Conservation (phyloP, 2,797 vertebrate species). For the Aldrovandia affinis region DNA sequence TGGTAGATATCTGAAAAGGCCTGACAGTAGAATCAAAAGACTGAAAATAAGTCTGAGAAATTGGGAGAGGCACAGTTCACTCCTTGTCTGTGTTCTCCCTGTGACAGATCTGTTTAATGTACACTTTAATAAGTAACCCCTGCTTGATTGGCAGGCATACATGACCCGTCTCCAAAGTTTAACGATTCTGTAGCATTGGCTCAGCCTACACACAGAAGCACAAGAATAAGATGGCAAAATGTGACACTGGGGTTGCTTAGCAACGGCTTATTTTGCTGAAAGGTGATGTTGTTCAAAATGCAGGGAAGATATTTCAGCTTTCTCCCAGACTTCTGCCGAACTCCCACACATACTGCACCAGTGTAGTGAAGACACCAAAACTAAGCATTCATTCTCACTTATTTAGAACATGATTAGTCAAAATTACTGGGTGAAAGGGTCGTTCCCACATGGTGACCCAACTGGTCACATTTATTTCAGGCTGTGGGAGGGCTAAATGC, state of each 20-base stretch:
- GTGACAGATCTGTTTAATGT: slow-evolving; percentile 1
- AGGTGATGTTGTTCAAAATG: background rate
- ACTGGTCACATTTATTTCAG: too few relatives aligned
- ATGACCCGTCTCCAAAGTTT: background rate
- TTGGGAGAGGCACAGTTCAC: background rate
- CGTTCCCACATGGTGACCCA: too few relatives aligned
- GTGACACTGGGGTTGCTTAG: slow-evolving; percentile 6
- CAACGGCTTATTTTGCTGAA: slow-evolving; percentile 1
- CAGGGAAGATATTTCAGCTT: background rate
- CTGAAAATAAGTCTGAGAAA: background rate
- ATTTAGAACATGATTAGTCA: background rate
- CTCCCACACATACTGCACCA: background rate
- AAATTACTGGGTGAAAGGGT: slow-evolving; percentile 3
- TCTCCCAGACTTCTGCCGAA: background rate
- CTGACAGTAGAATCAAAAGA: background rate
- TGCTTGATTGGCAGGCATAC: background rate
- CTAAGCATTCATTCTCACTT: background rate
- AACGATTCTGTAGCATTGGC: background rate
- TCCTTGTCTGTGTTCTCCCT: background rate
- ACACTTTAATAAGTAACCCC: background rate
- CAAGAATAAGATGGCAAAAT: background rate
- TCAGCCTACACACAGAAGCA: background rate
- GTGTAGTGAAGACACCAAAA: background rate
- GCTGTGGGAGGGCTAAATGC: too few relatives aligned
- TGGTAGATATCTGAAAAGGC: background rate